These are phyloP conservation scores for Oikopleura vanhoeffeni DNA, from an alignment of 23 tunicate genomes.

Conservation along the genomic window DNA sequence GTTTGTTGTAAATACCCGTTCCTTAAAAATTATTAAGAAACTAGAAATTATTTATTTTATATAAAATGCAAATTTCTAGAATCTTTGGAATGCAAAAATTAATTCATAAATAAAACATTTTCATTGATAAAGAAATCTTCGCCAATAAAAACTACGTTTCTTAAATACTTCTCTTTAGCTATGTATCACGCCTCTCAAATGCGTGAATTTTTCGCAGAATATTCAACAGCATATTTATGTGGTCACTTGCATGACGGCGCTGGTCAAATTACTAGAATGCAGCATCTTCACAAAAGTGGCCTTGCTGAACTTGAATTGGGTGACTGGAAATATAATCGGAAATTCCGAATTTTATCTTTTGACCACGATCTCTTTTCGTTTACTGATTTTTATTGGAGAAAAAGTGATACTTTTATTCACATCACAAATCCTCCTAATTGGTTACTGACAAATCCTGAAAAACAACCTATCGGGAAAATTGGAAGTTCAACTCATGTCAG, in stretches of 20 bases:
- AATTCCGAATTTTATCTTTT: slow-evolving; percentile 40
- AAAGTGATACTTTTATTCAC: slow-evolving; percentile 43
- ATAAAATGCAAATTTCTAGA: no score
- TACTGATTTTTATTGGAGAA: slow-evolving; percentile 22
- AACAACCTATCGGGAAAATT: slow-evolving; percentile 54
- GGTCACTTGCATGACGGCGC: slow-evolving; percentile 59
- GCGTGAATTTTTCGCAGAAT: slow-evolving; percentile 26
- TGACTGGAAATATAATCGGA: slow-evolving; percentile 54
- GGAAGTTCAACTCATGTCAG: slow-evolving; percentile 47
- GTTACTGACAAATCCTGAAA: slow-evolving; percentile 34
- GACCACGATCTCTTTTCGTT: slow-evolving; percentile 71
- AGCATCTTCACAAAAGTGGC: slow-evolving; percentile 22
- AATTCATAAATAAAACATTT: no score
- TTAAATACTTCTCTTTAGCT: no score
- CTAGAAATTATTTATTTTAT: no score
- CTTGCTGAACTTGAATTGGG: slow-evolving; percentile 52
- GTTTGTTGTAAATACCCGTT: no score
- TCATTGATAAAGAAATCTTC: no score
- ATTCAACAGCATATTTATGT: slow-evolving; percentile 32
- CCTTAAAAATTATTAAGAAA: no score
- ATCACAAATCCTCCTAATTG: slow-evolving; percentile 53
- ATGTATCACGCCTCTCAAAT: neutral
- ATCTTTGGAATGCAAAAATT: neutral
- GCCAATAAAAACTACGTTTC: no score
- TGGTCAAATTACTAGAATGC: slow-evolving; percentile 10